Evolutionary conservation across 2,888 invertebrate genomes (phyloP).

Genomic region (Nineta flava): DNA sequence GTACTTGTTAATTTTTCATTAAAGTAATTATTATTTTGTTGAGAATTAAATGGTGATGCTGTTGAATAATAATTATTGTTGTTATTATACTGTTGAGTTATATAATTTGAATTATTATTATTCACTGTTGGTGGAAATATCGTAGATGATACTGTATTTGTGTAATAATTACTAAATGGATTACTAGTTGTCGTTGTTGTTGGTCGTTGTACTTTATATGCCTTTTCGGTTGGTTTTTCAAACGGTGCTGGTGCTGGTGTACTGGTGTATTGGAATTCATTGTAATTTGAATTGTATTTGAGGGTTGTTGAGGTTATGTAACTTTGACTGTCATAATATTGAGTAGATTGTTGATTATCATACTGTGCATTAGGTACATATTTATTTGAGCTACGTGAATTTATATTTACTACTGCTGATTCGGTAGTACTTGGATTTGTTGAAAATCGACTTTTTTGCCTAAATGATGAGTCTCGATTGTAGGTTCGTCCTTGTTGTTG

Average conservation of each 20-base stretch:
- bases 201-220: not conserved
- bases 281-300: slow-evolving; percentile 4
- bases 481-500: slow-evolving; percentile 8
- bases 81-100: slow-evolving; percentile 8
- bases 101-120: not conserved
- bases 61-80: slow-evolving; percentile 11
- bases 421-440: slow-evolving; percentile 13
- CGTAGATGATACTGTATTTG: not conserved
- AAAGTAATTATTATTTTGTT: slow-evolving; percentile 5
- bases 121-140: not conserved
- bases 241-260: not conserved
- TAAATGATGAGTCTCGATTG: slow-evolving; percentile 5
- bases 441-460: slow-evolving; percentile 18
- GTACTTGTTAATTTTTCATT: slow-evolving; percentile 4
- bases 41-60: slow-evolving; percentile 7
- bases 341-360: slow-evolving; percentile 7
- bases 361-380: slow-evolving; percentile 6
- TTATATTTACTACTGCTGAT: slow-evolving; percentile 8
- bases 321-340: slow-evolving; percentile 4
- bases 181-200: not conserved
- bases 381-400: not conserved
- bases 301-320: slow-evolving; percentile 4
- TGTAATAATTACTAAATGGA: not conserved
- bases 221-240: not conserved
- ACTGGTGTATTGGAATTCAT: not conserved